A percentile compares a stretch with the other conserved stretches of the same genome.
phyloP scores from a whole-genome alignment of 2,797 vertebrate species.

The Rhynchotus rufescens region DNA sequence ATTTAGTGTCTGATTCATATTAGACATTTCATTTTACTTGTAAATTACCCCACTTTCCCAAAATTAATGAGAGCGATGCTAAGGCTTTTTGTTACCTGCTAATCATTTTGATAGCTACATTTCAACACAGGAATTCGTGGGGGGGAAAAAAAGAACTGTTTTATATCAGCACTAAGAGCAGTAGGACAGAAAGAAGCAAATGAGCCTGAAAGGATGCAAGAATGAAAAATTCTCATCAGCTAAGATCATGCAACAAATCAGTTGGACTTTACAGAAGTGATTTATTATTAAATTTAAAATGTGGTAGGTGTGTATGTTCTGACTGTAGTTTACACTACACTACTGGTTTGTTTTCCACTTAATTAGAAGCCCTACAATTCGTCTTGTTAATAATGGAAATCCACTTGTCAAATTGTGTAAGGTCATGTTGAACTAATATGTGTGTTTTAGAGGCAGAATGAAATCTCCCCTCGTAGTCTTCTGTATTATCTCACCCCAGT shows the following conservation, averaged over 20 bases:
- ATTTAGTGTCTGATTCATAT: not conserved
- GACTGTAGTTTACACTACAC: slow-evolving; percentile 15
- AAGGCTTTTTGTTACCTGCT: slow-evolving; percentile 3
- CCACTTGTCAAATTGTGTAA: slow-evolving; percentile 48
- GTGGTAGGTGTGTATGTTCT: slow-evolving; percentile 56
- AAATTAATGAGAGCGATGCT: not conserved
- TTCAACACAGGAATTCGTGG: not conserved
- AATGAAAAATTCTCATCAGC: slow-evolving; percentile 29
- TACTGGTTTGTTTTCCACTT: slow-evolving; percentile 64
- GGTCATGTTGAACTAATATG: slow-evolving; percentile 25
- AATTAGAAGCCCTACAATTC: slow-evolving; percentile 68
- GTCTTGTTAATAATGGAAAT: slow-evolving; percentile 70
- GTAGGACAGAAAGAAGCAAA: not conserved
- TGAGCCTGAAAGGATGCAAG: not conserved
- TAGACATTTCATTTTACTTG: not conserved
- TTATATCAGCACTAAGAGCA: not conserved
- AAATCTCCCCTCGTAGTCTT: not conserved
- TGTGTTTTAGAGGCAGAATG: slow-evolving; percentile 39
- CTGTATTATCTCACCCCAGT: not conserved
- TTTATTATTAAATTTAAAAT: slow-evolving; percentile 58
- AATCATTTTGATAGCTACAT: not conserved
- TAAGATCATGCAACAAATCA: slow-evolving; percentile 38
- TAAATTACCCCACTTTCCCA: not conserved
- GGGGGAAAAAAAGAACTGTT: not conserved
- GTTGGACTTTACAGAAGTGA: slow-evolving; percentile 49